Evolutionary conservation across 2,113 vertebrate genomes (phyloP), one percentile per base, ranked within the genome.

Genomic region (Mastomys natalensis): DNA sequence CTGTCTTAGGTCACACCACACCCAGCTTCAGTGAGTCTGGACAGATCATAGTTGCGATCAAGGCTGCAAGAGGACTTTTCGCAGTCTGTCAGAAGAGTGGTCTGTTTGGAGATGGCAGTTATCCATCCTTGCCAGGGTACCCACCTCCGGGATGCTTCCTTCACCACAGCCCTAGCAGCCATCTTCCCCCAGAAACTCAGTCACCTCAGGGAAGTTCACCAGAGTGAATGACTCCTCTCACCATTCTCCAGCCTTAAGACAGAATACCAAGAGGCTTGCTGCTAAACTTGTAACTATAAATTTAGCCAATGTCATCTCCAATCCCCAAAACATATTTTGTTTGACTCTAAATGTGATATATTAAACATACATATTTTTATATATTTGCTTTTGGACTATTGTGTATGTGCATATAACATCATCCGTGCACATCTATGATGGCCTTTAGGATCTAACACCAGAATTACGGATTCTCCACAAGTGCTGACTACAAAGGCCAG

Each of bases 321-420:
- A 90, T 19, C 22, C 62, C 68, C 53, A 64, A 91, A 89, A 78
- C 60, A 4, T 26, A 90, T 64, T 29, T 91, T 53, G 29, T 34
- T 86, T 84, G 43, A 93, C 91, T 87, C n/a, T 78, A 84, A 84
- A 70, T 62, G n/a, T 43, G 87, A 94, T 58, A 64, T 51, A 55
- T 2, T 81, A 53, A 87, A 37, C 24, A 88, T 40, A 37, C 6
- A 87, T 31, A 53, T 88, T 48, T 68, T 13, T 12, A 78, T 24
- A 34, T 86, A n/a, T 68, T 81, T 13, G 64, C 26, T 40, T 86
- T 68, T 5, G 21, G 21, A 51, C 95, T 94, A 31, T 31, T 68
- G 43, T 29, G 15, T 87, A 10, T 58, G 26, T 82, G 66, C 4
- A 62, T n/a, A 64, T 64, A 31, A 85, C 22, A 85, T 62, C 22